Percentiles rank a stretch among this genome's conserved stretches.
Conservation (phyloP, 1,140 invertebrate species). For the Aphis craccivora region DNA sequence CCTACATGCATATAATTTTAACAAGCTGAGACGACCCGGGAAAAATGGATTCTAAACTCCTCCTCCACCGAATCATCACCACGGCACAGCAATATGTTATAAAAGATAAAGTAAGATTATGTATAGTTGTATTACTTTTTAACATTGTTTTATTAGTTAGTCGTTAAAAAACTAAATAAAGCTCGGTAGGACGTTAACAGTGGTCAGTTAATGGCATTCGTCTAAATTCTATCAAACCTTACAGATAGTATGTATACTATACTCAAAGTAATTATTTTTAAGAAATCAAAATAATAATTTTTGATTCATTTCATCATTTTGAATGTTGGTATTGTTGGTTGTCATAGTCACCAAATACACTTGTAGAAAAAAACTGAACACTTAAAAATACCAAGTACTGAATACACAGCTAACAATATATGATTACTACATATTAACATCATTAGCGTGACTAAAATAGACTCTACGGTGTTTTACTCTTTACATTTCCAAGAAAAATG, state of each 20-base stretch:
- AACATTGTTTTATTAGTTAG: too few relatives aligned
- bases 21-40: not conserved
- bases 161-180: not conserved
- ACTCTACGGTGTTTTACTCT: not conserved
- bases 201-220: not conserved
- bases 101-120: too few relatives aligned
- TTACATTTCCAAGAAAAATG: slow-evolving; percentile 1
- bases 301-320: not conserved
- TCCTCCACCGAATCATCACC: not conserved
- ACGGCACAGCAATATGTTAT: not conserved
- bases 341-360: not conserved
- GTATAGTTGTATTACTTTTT: too few relatives aligned
- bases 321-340: not conserved
- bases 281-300: not conserved
- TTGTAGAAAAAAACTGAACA: not conserved
- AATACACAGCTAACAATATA: not conserved
- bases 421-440: slow-evolving; percentile 8
- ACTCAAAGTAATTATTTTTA: not conserved
- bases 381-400: not conserved
- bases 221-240: not conserved
- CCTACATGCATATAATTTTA: not conserved
- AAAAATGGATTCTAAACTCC: not conserved
- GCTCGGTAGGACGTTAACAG: not conserved
- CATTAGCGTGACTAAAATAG: slow-evolving; percentile 14
- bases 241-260: not conserved